Base-by-base conservation (phyloP, 37 sponge, comb jelly and placozoan species). In the Oopsacas minuta region DNA sequence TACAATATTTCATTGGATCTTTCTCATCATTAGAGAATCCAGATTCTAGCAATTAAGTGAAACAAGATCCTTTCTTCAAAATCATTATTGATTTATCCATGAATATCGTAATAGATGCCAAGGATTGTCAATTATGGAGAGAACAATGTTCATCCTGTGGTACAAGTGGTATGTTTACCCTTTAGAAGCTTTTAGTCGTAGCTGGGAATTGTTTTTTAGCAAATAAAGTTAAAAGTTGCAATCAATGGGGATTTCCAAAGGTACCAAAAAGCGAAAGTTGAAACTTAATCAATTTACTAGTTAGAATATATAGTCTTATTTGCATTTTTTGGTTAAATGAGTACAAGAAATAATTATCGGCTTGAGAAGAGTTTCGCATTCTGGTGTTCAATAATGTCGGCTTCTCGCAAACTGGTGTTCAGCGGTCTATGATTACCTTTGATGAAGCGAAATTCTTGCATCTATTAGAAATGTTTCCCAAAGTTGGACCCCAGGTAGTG, bases 71-170 rank as follows among this genome's bases (percentile, higher is more conserved):
- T 32, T 61, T 61, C 75, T 61, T 61, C 32, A n/a, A n/a, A n/a
- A n/a, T n/a, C n/a, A n/a, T n/a, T n/a, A n/a, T n/a, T n/a, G n/a
- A n/a, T n/a, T n/a, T n/a, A n/a, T n/a, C n/a, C n/a, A n/a, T n/a
- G n/a, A n/a, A n/a, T n/a, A n/a, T n/a, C n/a, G n/a, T n/a, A n/a
- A n/a, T n/a, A n/a, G n/a, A n/a, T n/a, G n/a, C n/a, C n/a, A n/a
- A n/a, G n/a, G n/a, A n/a, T n/a, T n/a, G n/a, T n/a, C n/a, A n/a
- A 61, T 61, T 61, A 5, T 61, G 75, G 75, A 61, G 75, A 3
- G 75, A 61, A 12, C 75, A 61, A 61, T 61, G 75, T 61, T 61
- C 75, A n/a, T 61, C 75, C 28, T 61, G 75, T n/a, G 75, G 75
- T 61, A 34, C 28, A 61, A 61, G 22, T 61, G 75, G 7, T 61